Base-by-base conservation (phyloP, 35 echinoderm and acorn worm genomes). In the Patiria miniata region DNA sequence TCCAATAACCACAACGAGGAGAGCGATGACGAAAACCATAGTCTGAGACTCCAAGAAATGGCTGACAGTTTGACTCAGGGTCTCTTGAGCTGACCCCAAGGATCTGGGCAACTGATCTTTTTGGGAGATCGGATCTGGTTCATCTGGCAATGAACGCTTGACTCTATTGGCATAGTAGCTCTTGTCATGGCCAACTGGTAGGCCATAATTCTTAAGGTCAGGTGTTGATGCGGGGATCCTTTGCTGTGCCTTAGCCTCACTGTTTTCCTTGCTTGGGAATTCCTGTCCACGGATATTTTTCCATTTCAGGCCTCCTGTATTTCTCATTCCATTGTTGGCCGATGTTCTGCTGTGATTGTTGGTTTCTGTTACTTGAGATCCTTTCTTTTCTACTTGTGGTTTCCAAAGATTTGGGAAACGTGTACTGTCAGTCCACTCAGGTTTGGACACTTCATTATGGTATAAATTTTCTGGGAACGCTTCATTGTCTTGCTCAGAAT, bases 11-110 rank as follows among this genome's bases (percentile, higher is more conserved):
- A 87, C 51, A 22, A 95, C 40, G 2, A 87, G 39, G 9, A 95
- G 59, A 39, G 83, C 83, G 40, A 87, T 77, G 33, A 89, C 60
- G 55, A 91, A 95, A 73, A 87, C 85, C 34, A 68, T 82, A 52
- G 68, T 80, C 39, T 80, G 51, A 1, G 56, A 39, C 37, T 93
- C 68, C 10, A 83, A 37, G 14, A 79, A 73, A 30, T 15, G 23
- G 8, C 12, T 30, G 1, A 73, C 26, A 30, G 65, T 26, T 73
- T 73, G 21, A 73, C 19, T 73, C 14, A 73, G 26, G 34, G 9
- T 73, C 26, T 23, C 26, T 34, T 73, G 65, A 6, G 65, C 65
- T 34, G 23, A 34, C 26, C 65, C 65, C 65, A 73, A 73, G 26
- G 65, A 73, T 3, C 26, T 26, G 2, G 65, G 65, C 14, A 32